Base-by-base conservation (phyloP, 2,797 vertebrate genomes). In the Gadopsis bispinosus region DNA sequence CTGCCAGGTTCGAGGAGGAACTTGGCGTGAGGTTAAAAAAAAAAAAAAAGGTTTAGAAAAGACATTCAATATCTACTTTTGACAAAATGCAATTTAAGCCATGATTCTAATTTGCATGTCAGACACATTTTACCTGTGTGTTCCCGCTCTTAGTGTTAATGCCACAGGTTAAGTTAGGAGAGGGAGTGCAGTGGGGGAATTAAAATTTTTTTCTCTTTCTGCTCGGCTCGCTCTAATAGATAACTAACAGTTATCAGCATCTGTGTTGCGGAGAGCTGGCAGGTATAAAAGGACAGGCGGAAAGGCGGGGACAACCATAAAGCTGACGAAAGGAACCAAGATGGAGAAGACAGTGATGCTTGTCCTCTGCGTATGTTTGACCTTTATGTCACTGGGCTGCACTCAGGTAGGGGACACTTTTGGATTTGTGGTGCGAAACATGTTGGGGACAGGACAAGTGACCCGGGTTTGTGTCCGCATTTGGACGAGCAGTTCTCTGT, bases 241-340 rank as follows among this genome's bases (percentile, higher is more conserved):
- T 19, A 4, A 45, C 45, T 41, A 1, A 48, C 26, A 9, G 31
- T 79, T 81, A 88, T 89, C 83, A 77, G 75, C 35, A 73, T 75
- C 83, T 45, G 41, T n/a, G 51, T 54, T 75, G 22, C 45, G 47
- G 69, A 35, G 22, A 43, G 53, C n/a, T 35, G 54, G 35, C 60
- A 55, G 77, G 79, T 90, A 90, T 91, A 92, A 88, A 92, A 83
- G 71, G 43, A 45, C 53, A 5, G 31, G 51, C 54, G 1, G 60
- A 33, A 19, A 62, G 73, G 75, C 35, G 65, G 60, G 69, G 11
- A n/a, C 64, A n/a, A 50, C 69, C 62, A 73, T 55, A 69, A 50
- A 73, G 55, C 14, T 26, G 26, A 51, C 41, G 4, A 55, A 47
- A 41, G 54, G 39, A 47, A 74, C 45, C 45, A 77, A 37, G 37